A percentile compares a stretch with the other conserved stretches of the same genome.
These are phyloP conservation scores for Microtus oregoni DNA, from an alignment of 2,113 vertebrate genomes.

Conservation along the genomic window DNA sequence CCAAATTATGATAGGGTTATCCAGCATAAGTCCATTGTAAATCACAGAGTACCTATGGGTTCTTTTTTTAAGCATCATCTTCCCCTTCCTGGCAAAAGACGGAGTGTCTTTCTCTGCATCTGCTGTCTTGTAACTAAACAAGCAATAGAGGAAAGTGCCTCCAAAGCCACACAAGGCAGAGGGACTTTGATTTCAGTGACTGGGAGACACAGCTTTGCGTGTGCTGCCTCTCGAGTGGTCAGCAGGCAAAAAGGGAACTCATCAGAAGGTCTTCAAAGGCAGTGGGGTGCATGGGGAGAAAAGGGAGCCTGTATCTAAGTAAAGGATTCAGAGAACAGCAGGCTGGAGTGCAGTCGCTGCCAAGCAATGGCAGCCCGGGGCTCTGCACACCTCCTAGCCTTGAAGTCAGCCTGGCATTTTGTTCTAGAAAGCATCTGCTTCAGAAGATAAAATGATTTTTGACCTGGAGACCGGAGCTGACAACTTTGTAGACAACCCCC, in stretches of 20 bases:
- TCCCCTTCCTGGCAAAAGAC: background rate
- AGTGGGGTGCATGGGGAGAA: background rate
- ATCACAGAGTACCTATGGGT: background rate
- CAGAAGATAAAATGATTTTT: constrained; percentile 87
- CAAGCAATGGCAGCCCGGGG: background rate
- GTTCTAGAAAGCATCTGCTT: constrained; percentile 87
- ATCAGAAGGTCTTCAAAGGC: constrained; percentile 55
- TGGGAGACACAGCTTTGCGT: constrained; percentile 26
- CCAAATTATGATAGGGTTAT: background rate
- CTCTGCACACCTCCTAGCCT: constrained; percentile 60
- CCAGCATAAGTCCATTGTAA: background rate
- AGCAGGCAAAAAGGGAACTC: background rate
- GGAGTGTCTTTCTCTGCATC: background rate
- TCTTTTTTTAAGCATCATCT: constrained; percentile 36
- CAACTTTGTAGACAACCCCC: constrained; percentile 84
- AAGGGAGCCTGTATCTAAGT: background rate
- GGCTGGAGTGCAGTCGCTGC: background rate
- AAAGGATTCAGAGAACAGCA: background rate
- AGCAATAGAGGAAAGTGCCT: background rate
- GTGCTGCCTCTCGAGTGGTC: constrained; percentile 18
- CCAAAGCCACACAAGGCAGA: background rate
- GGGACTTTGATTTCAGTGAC: background rate
- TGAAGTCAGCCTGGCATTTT: constrained; percentile 84
- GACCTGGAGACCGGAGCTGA: constrained; percentile 87
- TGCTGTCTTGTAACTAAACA: background rate